Conservation (phyloP, 2,888 invertebrate genomes). For the Lumbricus terrestris region DNA sequence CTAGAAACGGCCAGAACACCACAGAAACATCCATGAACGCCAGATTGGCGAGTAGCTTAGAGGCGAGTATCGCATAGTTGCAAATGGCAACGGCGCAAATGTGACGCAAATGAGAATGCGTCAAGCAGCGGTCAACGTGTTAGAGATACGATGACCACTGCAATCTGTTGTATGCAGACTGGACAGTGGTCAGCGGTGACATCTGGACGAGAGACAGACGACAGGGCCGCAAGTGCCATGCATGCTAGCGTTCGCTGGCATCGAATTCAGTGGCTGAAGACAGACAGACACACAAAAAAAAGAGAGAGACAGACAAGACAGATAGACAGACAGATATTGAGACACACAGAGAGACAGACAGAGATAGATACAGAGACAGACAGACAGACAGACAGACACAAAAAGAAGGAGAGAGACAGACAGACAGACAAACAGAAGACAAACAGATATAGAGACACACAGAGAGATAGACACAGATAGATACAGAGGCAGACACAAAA, state of each 20-base stretch:
- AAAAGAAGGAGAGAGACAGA: no score
- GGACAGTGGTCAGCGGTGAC: background rate
- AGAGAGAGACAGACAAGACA: no score
- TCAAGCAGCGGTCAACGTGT: background rate
- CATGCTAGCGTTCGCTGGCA: background rate
- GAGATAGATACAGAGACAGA: no score
- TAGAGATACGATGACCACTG: background rate
- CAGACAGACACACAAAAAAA: background rate
- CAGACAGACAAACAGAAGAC: no score
- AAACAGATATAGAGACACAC: no score
- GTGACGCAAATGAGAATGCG: background rate
- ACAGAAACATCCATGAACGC: background rate
- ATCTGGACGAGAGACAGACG: background rate
- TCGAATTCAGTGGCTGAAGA: slow-evolving; percentile 3
- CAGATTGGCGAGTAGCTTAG: background rate
- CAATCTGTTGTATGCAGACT: background rate
- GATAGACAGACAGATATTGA: no score
- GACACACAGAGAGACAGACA: no score
- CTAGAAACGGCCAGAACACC: background rate
- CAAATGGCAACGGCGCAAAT: background rate
- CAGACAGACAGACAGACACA: no score
- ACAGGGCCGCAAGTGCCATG: background rate
- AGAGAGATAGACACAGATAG: no score
- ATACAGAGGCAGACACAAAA: no score
- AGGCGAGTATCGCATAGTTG: no score